Evolutionary conservation across 2,113 vertebrate species (phyloP), one percentile per base, ranked within the genome.

Genomic region (Marcusenius ussheri): DNA sequence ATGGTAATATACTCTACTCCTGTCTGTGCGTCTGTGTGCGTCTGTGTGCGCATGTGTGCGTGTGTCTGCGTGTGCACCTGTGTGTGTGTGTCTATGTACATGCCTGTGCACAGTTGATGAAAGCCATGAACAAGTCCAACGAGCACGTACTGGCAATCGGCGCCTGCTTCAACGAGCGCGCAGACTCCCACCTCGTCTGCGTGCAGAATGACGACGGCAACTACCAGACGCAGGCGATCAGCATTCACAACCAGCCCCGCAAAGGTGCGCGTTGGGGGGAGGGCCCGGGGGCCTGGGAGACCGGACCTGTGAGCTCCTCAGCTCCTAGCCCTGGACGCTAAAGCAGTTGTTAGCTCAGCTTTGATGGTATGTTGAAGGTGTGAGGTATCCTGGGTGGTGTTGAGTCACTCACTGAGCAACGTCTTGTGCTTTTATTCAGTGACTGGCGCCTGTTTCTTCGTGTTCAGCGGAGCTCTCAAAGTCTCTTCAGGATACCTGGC

Each of bases 101-200:
- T 94, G n/a, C 88, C 91, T 89, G 93, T 91, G 91, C 93, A 93
- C 95, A 99, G 98, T 97, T 99, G 94, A 98, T 99, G 98, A 99
- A 99, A 96, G 98, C 98, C 93, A 98, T 99, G 97, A 99, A 98
- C 94, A 99, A 99, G 91, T 99, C 98, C 91, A 99, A 99, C n/a
- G 98, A 99, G 89, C 98, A 99, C 6, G 98, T 99, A 83, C 95
- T 99, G 91, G 98, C 98, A 1, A 97, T 98, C 91, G 98, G 98
- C 3, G 97, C 98, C 1, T 98, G 98, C 91, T 99, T 99, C 95
- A 99, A 99, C 1, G 97, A 99, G 92, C 96, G 96, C 53, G 98
- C 98, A 6, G 98, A 99, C 93, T 99, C 98, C 0, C 98, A 99
- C 86, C 96, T 99, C 2, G 98, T 99, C 91, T 99, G 98, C 0